These are phyloP conservation scores for Pholis gunnellus DNA, from an alignment of 2,113 vertebrate species.

Conservation along the genomic window DNA sequence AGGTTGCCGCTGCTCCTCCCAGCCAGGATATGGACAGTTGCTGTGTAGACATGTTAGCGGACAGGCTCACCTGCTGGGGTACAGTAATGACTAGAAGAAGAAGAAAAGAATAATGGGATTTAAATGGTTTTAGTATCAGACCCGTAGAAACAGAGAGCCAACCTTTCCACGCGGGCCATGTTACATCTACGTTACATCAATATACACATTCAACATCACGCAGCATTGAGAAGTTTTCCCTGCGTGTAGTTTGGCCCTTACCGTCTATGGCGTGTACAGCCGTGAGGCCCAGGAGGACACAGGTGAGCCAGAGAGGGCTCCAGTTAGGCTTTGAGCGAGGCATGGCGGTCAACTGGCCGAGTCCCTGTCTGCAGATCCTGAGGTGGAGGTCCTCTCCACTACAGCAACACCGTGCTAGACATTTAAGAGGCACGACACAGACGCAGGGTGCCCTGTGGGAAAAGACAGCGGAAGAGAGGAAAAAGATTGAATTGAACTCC, in stretches of 20 bases:
- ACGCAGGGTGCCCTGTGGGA: constrained; percentile 35
- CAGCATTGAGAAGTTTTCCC: background rate
- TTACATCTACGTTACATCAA: background rate
- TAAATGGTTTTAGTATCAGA: background rate
- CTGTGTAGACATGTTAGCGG: constrained; percentile 37
- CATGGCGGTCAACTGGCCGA: constrained; percentile 56
- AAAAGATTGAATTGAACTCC: background rate
- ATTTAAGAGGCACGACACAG: constrained; percentile 39
- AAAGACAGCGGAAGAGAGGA: constrained; percentile 12
- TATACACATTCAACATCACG: background rate
- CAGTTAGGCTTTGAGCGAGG: constrained; percentile 8
- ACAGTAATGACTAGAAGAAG: constrained; percentile 55
- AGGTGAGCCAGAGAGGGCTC: constrained; percentile 52
- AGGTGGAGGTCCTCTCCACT: constrained; percentile 36
- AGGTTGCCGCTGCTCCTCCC: constrained; percentile 63
- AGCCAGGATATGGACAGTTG: constrained; percentile 79
- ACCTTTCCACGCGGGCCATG: background rate
- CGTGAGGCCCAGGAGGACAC: constrained; percentile 43
- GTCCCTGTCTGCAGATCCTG: constrained; percentile 12
- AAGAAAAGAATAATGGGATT: background rate
- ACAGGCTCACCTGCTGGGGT: constrained; percentile 74
- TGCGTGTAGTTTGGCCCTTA: constrained; percentile 30
- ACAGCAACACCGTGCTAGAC: constrained; percentile 40
- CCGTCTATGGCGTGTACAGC: constrained; percentile 50
- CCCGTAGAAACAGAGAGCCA: background rate